Evolutionary conservation across 2,797 vertebrate species (phyloP).

Genomic region (Danio albolineatus): DNA sequence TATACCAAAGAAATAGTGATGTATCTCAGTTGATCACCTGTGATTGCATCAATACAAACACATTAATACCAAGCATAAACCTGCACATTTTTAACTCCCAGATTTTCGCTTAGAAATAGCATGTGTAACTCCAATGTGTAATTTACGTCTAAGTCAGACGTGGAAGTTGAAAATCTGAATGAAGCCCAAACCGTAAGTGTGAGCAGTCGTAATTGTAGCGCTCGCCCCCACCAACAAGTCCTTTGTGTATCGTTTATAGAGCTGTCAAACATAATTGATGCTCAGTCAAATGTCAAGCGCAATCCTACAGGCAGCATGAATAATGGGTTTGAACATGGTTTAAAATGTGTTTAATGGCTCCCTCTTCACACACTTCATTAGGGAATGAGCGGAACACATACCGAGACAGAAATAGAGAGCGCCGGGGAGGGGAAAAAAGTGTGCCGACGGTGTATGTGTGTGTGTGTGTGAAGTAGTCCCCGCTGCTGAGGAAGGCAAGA

Average conservation of each 20-base stretch:
- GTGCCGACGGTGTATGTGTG: background rate
- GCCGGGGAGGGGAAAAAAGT: background rate
- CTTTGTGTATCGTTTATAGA: constrained; percentile 38
- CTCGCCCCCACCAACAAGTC: background rate
- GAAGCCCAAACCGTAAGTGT: background rate
- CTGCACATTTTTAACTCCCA: too few species aligned
- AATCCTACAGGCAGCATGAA: constrained; percentile 41
- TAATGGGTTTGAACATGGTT: constrained; percentile 52
- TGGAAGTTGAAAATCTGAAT: background rate
- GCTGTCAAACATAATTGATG: constrained; percentile 53
- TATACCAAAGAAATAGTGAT: too few species aligned
- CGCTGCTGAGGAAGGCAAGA: constrained; percentile 6
- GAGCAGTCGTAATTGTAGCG: background rate
- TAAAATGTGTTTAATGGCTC: constrained; percentile 45
- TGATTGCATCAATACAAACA: too few species aligned
- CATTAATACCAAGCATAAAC: too few species aligned
- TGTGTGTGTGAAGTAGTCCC: constrained; percentile 31
- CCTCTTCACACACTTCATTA: constrained; percentile 50
- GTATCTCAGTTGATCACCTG: too few species aligned
- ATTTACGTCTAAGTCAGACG: background rate
- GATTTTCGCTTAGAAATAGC: too few species aligned
- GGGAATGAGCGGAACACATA: constrained; percentile 38
- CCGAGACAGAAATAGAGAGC: constrained; percentile 35
- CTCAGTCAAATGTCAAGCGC: constrained; percentile 52
- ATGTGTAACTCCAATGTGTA: background rate